These are phyloP conservation scores for Drosophila orosa DNA, from an alignment of 1,140 invertebrate genomes.

Conservation along the genomic window DNA sequence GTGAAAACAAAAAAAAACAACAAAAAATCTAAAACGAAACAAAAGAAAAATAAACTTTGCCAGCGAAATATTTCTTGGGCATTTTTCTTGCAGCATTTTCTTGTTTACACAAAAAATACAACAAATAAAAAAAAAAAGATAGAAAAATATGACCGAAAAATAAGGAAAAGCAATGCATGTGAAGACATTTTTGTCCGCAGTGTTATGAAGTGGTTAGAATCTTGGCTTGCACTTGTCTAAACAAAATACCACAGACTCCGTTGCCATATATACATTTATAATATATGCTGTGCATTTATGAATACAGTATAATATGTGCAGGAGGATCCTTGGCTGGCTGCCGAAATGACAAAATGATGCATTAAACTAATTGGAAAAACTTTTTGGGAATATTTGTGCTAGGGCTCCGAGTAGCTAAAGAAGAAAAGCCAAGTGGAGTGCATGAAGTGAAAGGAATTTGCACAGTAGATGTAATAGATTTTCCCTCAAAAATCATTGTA, in stretches of 20 bases:
- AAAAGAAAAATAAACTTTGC: constrained; percentile 55
- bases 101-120: constrained; percentile 25
- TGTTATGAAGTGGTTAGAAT: constrained; percentile 66
- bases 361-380: constrained; percentile 73
- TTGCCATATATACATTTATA: constrained; percentile 3
- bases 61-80: constrained; percentile 46
- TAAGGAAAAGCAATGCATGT: constrained; percentile 22
- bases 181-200: constrained; percentile 40
- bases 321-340: constrained; percentile 58
- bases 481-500: not conserved
- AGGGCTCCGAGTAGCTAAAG: constrained; percentile 19
- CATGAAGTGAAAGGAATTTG: constrained; percentile 15
- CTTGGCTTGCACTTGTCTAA: constrained; percentile 58
- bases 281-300: constrained; percentile 37
- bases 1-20: constrained; percentile 33
- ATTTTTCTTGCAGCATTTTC: constrained; percentile 19
- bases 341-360: constrained; percentile 69
- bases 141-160: constrained; percentile 5
- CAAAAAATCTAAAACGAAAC: constrained; percentile 34
- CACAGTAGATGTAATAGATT: constrained; percentile 12
- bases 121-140: constrained; percentile 17
- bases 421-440: constrained; percentile 18
- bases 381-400: constrained; percentile 20
- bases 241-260: constrained; percentile 18
- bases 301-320: constrained; percentile 43